phyloP scores from a whole-genome alignment of 2,113 vertebrate species.

The Oreotrochilus melanogaster region DNA sequence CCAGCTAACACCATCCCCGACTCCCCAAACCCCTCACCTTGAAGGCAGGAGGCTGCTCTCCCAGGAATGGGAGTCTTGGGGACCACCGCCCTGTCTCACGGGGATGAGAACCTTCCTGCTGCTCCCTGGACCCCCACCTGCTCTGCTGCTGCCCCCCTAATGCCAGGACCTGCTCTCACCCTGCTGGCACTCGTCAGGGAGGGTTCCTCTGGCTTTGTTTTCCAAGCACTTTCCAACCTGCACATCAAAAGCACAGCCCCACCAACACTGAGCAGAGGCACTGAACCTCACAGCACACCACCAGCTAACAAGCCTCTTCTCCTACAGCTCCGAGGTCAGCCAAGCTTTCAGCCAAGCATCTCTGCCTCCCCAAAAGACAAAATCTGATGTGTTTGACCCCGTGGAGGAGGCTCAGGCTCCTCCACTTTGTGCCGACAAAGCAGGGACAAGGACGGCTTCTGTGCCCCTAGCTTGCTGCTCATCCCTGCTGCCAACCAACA shows the following conservation, averaged over 20 bases:
- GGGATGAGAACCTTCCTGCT: no score
- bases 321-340: neutral
- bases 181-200: neutral
- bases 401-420: neutral
- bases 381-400: neutral
- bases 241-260: neutral
- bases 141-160: no score
- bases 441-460: neutral
- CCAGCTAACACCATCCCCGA: fast-evolving
- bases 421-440: fast-evolving
- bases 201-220: neutral
- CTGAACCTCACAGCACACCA: neutral
- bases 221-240: neutral
- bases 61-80: neutral
- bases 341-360: no score
- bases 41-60: neutral
- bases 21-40: neutral
- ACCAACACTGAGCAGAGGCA: neutral
- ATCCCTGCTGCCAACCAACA: neutral
- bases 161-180: neutral
- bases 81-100: neutral
- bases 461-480: neutral
- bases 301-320: neutral
- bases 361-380: neutral
- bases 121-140: no score